Evolutionary conservation across 2,888 invertebrate genomes (phyloP).

Genomic region (Caenorhabditis sinica): DNA sequence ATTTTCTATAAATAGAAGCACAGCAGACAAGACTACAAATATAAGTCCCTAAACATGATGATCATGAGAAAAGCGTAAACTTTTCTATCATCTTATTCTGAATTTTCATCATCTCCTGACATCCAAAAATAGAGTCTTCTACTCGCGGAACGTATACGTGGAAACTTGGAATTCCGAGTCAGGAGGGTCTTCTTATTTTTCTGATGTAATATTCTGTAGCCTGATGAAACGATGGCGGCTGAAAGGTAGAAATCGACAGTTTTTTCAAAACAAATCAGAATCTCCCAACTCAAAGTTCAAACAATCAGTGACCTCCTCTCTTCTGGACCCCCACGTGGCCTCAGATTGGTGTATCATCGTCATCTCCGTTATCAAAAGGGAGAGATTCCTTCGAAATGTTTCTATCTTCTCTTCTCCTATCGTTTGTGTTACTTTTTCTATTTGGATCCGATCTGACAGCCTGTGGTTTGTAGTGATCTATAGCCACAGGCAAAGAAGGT

Average conservation of each 20-base stretch:
- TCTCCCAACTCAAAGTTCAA: conserved; percentile 17
- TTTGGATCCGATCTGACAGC: conserved; percentile 13
- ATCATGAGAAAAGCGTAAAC: no score
- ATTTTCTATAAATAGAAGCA: no score
- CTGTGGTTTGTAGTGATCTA: conserved; percentile 27
- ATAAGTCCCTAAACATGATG: background rate
- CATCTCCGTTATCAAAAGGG: conserved; percentile 1
- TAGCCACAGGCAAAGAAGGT: conserved; percentile 8
- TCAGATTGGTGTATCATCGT: conserved; percentile 14
- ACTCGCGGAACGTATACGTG: background rate
- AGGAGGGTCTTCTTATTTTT: background rate
- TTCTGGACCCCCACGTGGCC: conserved; percentile 30
- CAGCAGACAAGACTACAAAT: background rate
- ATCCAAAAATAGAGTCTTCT: conserved; percentile 7
- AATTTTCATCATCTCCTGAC: conserved; percentile 18
- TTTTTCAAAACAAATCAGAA: conserved; percentile 28
- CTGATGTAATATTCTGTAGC: conserved; percentile 35
- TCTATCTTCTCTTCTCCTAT: conserved; percentile 2
- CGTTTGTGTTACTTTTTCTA: conserved; percentile 1
- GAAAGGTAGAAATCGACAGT: background rate
- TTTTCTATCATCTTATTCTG: background rate
- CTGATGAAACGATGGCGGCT: conserved; percentile 11
- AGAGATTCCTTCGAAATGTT: background rate
- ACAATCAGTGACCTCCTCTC: conserved; percentile 6
- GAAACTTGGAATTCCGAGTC: background rate